Percentiles rank a stretch among this genome's conserved stretches.
Evolutionary conservation across 2,797 vertebrate species (phyloP).

Genomic region (Cossypha heuglini): DNA sequence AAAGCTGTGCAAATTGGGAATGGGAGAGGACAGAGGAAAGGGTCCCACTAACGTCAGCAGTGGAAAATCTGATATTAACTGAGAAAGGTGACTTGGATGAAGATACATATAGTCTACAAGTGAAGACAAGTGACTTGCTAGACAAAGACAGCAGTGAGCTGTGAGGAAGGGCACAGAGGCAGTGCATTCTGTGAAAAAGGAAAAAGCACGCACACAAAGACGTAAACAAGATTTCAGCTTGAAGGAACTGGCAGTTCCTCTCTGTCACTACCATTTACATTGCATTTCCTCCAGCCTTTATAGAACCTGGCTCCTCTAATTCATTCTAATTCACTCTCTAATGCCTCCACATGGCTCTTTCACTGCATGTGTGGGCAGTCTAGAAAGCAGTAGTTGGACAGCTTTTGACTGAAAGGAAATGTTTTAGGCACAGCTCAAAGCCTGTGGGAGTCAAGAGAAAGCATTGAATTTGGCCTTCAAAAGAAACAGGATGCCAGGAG

Average conservation of each 20-base stretch:
- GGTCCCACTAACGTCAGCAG: neutral
- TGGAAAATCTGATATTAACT: neutral
- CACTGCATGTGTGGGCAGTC: neutral
- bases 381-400: neutral
- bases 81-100: neutral
- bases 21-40: neutral
- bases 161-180: neutral
- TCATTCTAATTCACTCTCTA: conserved; percentile 33
- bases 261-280: conserved; percentile 27
- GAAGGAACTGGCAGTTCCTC: conserved; percentile 52
- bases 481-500: conserved; percentile 8
- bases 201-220: neutral
- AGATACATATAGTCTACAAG: neutral
- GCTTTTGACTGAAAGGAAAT: conserved; percentile 37
- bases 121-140: neutral
- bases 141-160: neutral
- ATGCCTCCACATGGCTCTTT: neutral
- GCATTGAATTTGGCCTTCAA: conserved; percentile 7
- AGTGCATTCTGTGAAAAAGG: neutral
- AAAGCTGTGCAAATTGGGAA: neutral
- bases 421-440: conserved; percentile 10
- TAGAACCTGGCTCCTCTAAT: conserved; percentile 42
- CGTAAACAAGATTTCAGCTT: neutral
- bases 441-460: conserved; percentile 29
- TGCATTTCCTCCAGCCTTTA: conserved; percentile 45